phyloP scores from a whole-genome alignment of 2,113 vertebrate genomes.

The Plecotus auritus region DNA sequence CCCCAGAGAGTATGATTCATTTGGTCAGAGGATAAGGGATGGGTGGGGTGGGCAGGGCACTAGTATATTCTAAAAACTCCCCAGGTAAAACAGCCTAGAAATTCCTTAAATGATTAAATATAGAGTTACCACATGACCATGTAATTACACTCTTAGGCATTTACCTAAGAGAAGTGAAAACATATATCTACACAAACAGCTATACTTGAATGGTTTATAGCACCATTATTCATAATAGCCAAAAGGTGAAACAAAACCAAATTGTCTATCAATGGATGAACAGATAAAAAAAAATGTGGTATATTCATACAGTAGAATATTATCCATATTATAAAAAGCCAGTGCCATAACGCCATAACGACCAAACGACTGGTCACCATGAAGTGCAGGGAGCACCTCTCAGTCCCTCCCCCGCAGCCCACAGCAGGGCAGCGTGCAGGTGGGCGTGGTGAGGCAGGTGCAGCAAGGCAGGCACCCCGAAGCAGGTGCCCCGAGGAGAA shows the following conservation, averaged over 20 bases:
- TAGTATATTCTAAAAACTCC: neutral
- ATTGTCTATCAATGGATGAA: neutral
- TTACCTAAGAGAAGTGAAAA: neutral
- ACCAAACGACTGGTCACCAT: too few relatives aligned
- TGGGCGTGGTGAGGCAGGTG: too few relatives aligned
- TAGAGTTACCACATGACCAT: neutral
- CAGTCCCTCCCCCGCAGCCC: too few relatives aligned
- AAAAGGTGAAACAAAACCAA: neutral
- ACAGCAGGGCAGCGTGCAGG: too few relatives aligned
- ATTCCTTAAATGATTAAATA: constrained; percentile 9
- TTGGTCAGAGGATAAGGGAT: neutral
- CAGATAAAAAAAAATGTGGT: neutral
- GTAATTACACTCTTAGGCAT: neutral
- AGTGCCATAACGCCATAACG: too few relatives aligned
- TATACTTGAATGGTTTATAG: neutral
- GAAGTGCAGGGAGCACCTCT: too few relatives aligned
- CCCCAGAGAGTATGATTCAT: neutral
- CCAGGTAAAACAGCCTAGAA: neutral
- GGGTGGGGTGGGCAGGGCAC: neutral
- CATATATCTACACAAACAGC: neutral
- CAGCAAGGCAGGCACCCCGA: too few relatives aligned
- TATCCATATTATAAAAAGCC: neutral
- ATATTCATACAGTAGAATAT: neutral
- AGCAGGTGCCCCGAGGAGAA: too few relatives aligned
- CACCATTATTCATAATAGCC: neutral